Evolutionary conservation across 2,888 invertebrate genomes (phyloP).

Genomic region (Drosophila stalkeri): DNA sequence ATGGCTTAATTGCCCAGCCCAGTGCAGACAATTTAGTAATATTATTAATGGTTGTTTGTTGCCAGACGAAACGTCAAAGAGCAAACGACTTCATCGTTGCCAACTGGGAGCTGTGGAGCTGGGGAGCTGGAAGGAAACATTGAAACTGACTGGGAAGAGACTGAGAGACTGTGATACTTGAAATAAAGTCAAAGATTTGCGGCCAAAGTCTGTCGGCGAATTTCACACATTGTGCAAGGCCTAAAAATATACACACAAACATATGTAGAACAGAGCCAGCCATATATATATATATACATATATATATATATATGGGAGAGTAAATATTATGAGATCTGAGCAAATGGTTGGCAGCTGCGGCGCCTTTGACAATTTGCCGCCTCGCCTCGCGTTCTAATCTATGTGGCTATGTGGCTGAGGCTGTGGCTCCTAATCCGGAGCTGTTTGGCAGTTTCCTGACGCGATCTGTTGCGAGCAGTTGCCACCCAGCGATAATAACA

Average conservation of each 20-base stretch:
- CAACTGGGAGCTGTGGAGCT: conserved; percentile 10
- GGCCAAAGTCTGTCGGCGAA: conserved; percentile 59
- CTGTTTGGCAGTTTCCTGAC: conserved; percentile 52
- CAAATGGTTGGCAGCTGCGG: conserved; percentile 67
- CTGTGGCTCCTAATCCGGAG: conserved; percentile 48
- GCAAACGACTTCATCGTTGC: conserved; percentile 35
- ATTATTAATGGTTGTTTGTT: conserved; percentile 49
- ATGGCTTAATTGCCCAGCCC: conserved; percentile 52
- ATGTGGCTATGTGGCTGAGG: neutral
- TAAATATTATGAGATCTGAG: conserved; percentile 62
- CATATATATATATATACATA: neutral
- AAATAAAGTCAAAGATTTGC: conserved; percentile 32
- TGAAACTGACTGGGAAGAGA: no score
- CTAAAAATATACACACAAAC: conserved; percentile 45
- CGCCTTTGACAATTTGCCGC: conserved; percentile 76
- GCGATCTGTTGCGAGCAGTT: conserved; percentile 52
- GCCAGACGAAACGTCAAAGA: conserved; percentile 45
- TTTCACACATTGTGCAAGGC: conserved; percentile 68
- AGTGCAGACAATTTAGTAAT: conserved; percentile 37
- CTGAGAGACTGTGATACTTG: conserved; percentile 4
- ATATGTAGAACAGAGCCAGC: conserved; percentile 7
- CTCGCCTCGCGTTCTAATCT: conserved; percentile 45
- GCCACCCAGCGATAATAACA: conserved; percentile 79
- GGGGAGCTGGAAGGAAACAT: conserved; percentile 1
- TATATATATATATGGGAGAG: conserved; percentile 31